Evolutionary conservation across 2,113 vertebrate species (phyloP), one percentile per base, ranked within the genome.

Genomic region (Hassar affinis): DNA sequence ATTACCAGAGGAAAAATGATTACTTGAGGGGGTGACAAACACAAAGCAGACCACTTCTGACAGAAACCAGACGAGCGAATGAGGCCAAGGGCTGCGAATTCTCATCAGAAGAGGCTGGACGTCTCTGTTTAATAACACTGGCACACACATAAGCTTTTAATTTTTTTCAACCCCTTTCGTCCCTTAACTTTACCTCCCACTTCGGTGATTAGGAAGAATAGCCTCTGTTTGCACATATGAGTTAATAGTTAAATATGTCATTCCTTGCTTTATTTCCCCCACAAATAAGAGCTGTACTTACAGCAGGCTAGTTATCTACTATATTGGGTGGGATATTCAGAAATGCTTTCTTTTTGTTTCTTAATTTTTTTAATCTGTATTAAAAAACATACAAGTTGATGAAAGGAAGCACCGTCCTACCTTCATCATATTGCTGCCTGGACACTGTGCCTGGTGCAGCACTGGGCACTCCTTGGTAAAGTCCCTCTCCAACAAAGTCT

Each of bases 401-500:
- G 45, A 54, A 75, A 27, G 49, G 3, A 10, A 33, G 7, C 22
- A 79, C 14, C 25, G 2, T 45, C 94, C 92, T 72, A 94, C 94
- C 94, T 92, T 95, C 94, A 74, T 94, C 92, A 0, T 95, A 95
- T 86, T 91, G 91, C 74, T 93, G 91, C 61, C 90, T 91, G 86
- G 91, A 86, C 9, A 84, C 85, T 12, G 90, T 93, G 52, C 94
- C 94, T 1, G 91, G 93, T 51, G 83, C 85, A 0, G 94, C 94
- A 22, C 92, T 94, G 79, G 94, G 94, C 33, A 94, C 93, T 0
- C 94, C 94, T 54, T 89, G 88, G 4, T 95, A 95, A 33, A 95
- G 86, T 27, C 94, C 94, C 82, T 94, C 94, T 1, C 94, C 94
- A 38, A 95, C 90, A 88, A 94, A 95, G 92, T 95, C 94, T 3